Percentiles rank a stretch among this genome's conserved stretches.
These are phyloP conservation scores for Alcis repandata DNA, from an alignment of 2,888 invertebrate genomes.

Conservation along the genomic window DNA sequence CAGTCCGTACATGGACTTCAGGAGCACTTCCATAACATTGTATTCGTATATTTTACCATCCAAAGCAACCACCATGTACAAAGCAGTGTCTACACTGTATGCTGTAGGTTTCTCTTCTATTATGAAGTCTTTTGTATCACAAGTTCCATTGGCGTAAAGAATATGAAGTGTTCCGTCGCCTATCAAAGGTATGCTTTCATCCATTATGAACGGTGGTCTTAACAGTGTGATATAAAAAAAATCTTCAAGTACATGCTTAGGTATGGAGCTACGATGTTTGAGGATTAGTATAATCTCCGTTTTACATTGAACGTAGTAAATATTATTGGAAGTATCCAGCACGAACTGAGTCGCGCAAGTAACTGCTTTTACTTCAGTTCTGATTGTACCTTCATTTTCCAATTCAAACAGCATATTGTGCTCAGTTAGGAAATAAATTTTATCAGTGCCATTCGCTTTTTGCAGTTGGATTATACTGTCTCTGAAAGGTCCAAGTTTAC, in stretches of 20 bases:
- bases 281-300: slow-evolving; percentile 63
- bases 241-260: slow-evolving; percentile 59
- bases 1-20: slow-evolving; percentile 68
- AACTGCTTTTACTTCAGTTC: slow-evolving; percentile 56
- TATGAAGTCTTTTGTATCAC: slow-evolving; percentile 65
- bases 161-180: slow-evolving; percentile 66
- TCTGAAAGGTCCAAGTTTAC: slow-evolving; percentile 64
- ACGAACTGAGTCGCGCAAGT: slow-evolving; percentile 71
- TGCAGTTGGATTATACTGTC: slow-evolving; percentile 73
- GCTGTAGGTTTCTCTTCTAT: slow-evolving; percentile 65
- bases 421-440: slow-evolving; percentile 62
- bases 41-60: slow-evolving; percentile 75
- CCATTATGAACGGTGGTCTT: slow-evolving; percentile 74
- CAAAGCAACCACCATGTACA: slow-evolving; percentile 69
- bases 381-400: slow-evolving; percentile 64
- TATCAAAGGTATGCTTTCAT: slow-evolving; percentile 68
- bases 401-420: slow-evolving; percentile 63
- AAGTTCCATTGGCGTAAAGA: slow-evolving; percentile 66
- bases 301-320: slow-evolving; percentile 69
- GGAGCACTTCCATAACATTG: slow-evolving; percentile 70
- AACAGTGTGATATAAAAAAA: slow-evolving; percentile 63
- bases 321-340: slow-evolving; percentile 72
- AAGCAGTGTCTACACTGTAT: slow-evolving; percentile 69
- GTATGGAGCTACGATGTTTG: slow-evolving; percentile 54
- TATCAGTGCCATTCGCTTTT: slow-evolving; percentile 68